Conservation (phyloP, 1,140 invertebrate species). For the Lasaia peninsularis region DNA sequence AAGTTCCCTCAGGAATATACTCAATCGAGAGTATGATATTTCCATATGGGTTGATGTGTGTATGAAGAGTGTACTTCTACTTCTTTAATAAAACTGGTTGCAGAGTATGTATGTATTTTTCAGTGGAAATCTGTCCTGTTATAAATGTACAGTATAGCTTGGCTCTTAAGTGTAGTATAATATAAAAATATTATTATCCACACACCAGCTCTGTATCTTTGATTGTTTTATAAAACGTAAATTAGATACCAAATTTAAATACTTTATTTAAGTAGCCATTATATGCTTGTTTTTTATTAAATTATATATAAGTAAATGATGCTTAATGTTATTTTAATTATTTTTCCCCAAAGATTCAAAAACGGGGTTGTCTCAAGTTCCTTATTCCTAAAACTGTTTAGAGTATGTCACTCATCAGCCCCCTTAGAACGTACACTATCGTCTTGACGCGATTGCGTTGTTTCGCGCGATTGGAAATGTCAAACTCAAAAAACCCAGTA, state of each 20-base stretch:
- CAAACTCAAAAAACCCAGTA: too few relatives aligned
- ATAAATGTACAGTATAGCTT: neutral
- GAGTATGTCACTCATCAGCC: too few relatives aligned
- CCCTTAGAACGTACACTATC: too few relatives aligned
- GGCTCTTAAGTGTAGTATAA: neutral
- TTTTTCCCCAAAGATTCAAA: too few relatives aligned
- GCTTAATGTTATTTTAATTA: neutral
- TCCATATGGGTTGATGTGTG: conserved; percentile 17
- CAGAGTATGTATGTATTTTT: conserved; percentile 4
- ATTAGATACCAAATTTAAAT: neutral
- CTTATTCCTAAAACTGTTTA: too few relatives aligned
- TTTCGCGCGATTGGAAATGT: too few relatives aligned
- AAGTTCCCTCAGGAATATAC: conserved; percentile 94
- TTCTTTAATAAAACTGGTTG: conserved; percentile 19
- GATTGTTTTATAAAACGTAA: neutral
- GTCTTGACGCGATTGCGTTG: too few relatives aligned
- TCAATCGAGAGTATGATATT: conserved; percentile 83
- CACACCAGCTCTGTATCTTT: neutral
- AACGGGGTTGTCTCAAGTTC: too few relatives aligned
- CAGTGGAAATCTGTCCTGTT: neutral
- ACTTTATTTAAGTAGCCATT: neutral
- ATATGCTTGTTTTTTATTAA: neutral
- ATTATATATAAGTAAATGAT: neutral
- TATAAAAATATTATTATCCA: neutral
- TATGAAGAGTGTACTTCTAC: conserved; percentile 30